Percentiles rank a stretch among this genome's conserved stretches.
Evolutionary conservation across 2,797 vertebrate genomes (phyloP).

Genomic region (Poeciliopsis infans): DNA sequence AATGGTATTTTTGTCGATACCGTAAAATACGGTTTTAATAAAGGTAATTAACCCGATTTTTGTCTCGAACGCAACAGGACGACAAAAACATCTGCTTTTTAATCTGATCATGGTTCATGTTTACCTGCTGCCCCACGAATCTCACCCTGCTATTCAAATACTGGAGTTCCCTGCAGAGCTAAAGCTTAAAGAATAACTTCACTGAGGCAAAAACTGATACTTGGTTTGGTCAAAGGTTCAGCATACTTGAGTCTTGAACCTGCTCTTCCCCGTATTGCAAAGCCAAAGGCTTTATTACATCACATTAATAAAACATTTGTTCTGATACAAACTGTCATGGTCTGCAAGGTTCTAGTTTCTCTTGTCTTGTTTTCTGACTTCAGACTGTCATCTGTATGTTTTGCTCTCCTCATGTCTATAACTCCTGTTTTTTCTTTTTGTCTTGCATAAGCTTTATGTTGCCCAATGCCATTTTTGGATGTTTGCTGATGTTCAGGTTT

Average conservation of each 20-base stretch:
- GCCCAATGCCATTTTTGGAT: background rate
- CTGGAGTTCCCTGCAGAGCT: constrained; percentile 46
- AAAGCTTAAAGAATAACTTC: constrained; percentile 41
- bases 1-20: background rate
- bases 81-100: constrained; percentile 49
- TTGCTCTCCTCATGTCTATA: background rate
- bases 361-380: background rate
- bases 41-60: constrained; percentile 11
- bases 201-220: constrained; percentile 26
- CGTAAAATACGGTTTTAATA: constrained; percentile 4
- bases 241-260: constrained; percentile 23
- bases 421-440: background rate
- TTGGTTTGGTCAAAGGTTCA: constrained; percentile 41
- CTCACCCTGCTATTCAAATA: constrained; percentile 52
- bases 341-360: background rate
- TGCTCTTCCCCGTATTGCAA: constrained; percentile 2
- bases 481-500: background rate
- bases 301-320: constrained; percentile 11
- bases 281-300: constrained; percentile 7
- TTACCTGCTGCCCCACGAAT: constrained; percentile 52
- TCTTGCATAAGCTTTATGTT: background rate
- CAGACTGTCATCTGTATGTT: background rate
- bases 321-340: background rate
- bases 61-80: constrained; percentile 31
- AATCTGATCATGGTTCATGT: constrained; percentile 52